A percentile compares a stretch with the other conserved stretches of the same genome.
Conservation (phyloP, 2,113 vertebrate species). For the Dasyprocta punctata region DNA sequence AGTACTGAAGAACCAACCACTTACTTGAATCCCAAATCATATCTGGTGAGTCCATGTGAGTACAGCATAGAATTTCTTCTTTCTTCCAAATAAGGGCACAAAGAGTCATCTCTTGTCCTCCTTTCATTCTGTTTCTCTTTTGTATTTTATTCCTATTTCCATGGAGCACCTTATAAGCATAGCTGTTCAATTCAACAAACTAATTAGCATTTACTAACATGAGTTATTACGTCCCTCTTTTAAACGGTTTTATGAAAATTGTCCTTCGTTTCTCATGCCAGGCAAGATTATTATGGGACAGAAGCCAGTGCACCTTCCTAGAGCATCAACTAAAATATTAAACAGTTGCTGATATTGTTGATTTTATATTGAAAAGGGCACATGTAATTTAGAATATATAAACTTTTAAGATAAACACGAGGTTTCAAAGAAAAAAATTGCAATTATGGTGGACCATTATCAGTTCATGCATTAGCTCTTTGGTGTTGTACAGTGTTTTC, state of each 20-base stretch:
- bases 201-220: background rate
- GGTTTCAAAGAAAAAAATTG: slow-evolving; percentile 1
- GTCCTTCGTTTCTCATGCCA: slow-evolving; percentile 5
- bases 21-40: background rate
- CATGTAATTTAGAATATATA: background rate
- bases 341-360: background rate
- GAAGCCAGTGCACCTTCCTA: background rate
- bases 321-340: background rate
- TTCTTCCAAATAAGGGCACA: background rate
- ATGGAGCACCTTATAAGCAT: background rate
- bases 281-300: background rate
- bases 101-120: background rate
- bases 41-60: background rate
- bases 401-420: slow-evolving; percentile 34
- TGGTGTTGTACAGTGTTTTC: background rate
- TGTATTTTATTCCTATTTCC: background rate
- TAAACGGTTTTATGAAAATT: background rate
- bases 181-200: background rate
- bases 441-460: background rate
- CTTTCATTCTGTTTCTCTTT: background rate
- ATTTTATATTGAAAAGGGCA: background rate
- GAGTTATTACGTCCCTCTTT: background rate
- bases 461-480: background rate
- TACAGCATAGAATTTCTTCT: background rate
- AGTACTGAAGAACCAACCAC: background rate